These are phyloP conservation scores for Plotosus lineatus DNA, from an alignment of 2,113 vertebrate genomes.

Conservation along the genomic window DNA sequence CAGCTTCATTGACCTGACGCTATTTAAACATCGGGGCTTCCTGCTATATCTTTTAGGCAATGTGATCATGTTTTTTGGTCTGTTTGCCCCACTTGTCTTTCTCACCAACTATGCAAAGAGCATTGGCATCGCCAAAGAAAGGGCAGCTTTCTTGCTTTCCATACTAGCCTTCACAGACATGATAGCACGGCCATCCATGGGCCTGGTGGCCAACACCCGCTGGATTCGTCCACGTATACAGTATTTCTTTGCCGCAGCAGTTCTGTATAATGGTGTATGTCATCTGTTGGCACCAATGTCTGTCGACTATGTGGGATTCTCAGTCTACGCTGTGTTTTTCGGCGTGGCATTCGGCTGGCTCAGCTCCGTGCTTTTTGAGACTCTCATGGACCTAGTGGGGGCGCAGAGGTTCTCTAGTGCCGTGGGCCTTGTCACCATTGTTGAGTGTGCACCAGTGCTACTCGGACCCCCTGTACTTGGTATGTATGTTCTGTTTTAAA, in stretches of 20 bases:
- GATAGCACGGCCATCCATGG: slow-evolving; percentile 97
- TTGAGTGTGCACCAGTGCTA: slow-evolving; percentile 92
- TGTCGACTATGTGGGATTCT: slow-evolving; percentile 79
- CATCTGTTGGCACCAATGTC: slow-evolving; percentile 84
- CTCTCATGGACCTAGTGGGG: slow-evolving; percentile 94
- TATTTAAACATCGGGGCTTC: slow-evolving; percentile 93
- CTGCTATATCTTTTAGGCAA: slow-evolving; percentile 93
- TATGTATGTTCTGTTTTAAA: slow-evolving; percentile 59
- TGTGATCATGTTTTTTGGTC: slow-evolving; percentile 92
- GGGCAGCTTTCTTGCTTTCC: slow-evolving; percentile 89
- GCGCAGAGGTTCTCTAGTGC: slow-evolving; percentile 92
- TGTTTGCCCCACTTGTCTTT: slow-evolving; percentile 92
- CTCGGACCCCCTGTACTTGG: slow-evolving; percentile 91
- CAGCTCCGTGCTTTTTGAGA: slow-evolving; percentile 91
- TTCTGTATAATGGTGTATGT: slow-evolving; percentile 88
- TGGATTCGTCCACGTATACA: slow-evolving; percentile 90
- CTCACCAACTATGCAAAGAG: slow-evolving; percentile 94
- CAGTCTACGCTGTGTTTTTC: slow-evolving; percentile 89
- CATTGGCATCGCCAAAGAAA: slow-evolving; percentile 82
- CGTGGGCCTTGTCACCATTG: slow-evolving; percentile 92
- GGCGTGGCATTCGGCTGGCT: slow-evolving; percentile 97
- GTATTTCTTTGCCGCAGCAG: slow-evolving; percentile 87
- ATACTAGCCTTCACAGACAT: slow-evolving; percentile 94
- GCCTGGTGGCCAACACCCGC: slow-evolving; percentile 89
- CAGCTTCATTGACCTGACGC: slow-evolving; percentile 87